Conservation (phyloP, 2,797 vertebrate genomes). For the Alauda arvensis region DNA sequence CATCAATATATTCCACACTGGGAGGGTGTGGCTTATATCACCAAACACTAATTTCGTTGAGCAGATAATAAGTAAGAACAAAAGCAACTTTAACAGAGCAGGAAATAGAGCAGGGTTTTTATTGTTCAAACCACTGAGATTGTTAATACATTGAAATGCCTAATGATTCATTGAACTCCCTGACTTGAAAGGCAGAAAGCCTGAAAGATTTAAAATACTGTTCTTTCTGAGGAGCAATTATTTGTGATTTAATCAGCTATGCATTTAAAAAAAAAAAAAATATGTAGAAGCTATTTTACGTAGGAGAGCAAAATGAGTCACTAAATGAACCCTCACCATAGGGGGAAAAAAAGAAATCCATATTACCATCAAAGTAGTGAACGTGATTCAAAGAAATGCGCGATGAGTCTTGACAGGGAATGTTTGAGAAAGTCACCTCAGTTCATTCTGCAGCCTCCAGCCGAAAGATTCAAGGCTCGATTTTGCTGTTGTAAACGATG, state of each 20-base stretch:
- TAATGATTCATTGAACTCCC: constrained; percentile 65
- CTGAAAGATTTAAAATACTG: constrained; percentile 56
- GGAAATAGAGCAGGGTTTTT: neutral
- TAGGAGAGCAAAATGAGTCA: constrained; percentile 68
- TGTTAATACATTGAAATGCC: constrained; percentile 55
- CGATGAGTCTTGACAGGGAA: constrained; percentile 40
- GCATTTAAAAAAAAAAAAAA: constrained; percentile 10
- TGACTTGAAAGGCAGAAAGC: constrained; percentile 67
- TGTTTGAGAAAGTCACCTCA: constrained; percentile 37
- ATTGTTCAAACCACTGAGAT: constrained; percentile 37
- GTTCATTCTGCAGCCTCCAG: constrained; percentile 39
- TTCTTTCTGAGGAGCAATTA: constrained; percentile 67
- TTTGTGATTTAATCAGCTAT: constrained; percentile 66
- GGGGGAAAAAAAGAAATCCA: neutral
- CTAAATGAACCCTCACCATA: constrained; percentile 59
- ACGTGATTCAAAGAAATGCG: constrained; percentile 52
- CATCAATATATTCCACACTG: neutral
- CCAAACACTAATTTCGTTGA: constrained; percentile 25
- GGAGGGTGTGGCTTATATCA: neutral
- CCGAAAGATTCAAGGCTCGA: neutral
- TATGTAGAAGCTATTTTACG: constrained; percentile 52
- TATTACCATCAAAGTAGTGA: constrained; percentile 60
- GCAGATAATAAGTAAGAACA: constrained; percentile 41
- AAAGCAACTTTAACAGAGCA: constrained; percentile 45
- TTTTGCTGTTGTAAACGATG: neutral